A percentile compares a stretch with the other conserved stretches of the same genome.
phyloP scores from a whole-genome alignment of 2,797 vertebrate species.

The Scomberomorus guttatus region DNA sequence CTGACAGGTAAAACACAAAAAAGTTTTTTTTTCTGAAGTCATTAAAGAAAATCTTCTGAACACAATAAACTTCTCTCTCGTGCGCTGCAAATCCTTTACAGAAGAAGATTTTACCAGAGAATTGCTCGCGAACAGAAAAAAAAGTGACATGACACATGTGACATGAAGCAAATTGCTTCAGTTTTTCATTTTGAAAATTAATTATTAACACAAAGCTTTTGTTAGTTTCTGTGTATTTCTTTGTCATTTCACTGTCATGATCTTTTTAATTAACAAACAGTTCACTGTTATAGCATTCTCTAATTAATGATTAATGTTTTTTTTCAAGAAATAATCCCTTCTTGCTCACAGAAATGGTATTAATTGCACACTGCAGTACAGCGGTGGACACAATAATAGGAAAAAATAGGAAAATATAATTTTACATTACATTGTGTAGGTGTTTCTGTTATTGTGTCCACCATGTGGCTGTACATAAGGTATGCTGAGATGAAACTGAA shows the following conservation, averaged over 20 bases:
- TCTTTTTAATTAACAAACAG: constrained; percentile 17
- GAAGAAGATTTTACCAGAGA: constrained; percentile 15
- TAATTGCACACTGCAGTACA: not conserved
- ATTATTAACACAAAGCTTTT: constrained; percentile 45
- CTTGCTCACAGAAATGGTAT: not conserved
- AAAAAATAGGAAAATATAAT: not conserved
- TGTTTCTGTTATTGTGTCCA: constrained; percentile 8
- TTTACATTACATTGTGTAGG: not conserved
- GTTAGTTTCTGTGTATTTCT: constrained; percentile 18
- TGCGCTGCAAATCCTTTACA: constrained; percentile 18
- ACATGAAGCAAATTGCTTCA: constrained; percentile 37
- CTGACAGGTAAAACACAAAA: constrained; percentile 13
- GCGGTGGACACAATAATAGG: not conserved
- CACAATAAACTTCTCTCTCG: constrained; percentile 5
- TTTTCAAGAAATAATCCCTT: constrained; percentile 12
- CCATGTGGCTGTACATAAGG: not conserved
- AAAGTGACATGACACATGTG: not conserved
- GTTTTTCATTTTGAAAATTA: constrained; percentile 43
- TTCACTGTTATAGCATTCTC: constrained; percentile 14
- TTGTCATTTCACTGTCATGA: not conserved
- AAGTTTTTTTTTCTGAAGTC: not conserved
- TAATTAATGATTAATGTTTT: constrained; percentile 15
- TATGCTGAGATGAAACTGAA: not conserved
- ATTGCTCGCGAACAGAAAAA: not conserved
- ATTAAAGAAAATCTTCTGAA: constrained; percentile 24